Base-by-base conservation (phyloP, 2,113 vertebrate genomes). In the Pelusios castaneus region DNA sequence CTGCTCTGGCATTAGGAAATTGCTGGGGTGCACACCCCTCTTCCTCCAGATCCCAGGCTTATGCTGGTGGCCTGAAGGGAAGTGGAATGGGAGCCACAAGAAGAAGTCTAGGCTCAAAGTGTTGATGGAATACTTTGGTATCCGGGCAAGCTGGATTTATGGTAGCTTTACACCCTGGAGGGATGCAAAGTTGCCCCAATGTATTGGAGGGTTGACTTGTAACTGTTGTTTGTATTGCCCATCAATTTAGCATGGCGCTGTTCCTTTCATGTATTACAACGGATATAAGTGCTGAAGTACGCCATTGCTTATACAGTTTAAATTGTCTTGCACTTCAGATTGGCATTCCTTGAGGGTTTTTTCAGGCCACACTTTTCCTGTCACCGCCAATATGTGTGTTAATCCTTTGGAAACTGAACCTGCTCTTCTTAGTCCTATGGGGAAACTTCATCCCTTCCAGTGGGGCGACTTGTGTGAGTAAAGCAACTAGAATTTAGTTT, bases 41-140 rank as follows among this genome's bases (percentile, higher is more conserved):
- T 38, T 8, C 80, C 83, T 85, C 25, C 77, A 41, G 45, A 8
- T 77, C 0, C 22, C 7, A 80, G 41, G 31, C 4, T 25, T 70
- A 4, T 0, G 1, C 4, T 51, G 4, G 1, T 6, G 3, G 11
- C 73, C 13, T 14, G 77, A 21, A 90, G 55, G 5, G 82, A 3
- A 17, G 4, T 79, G 55, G 12, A 6, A 2, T 54, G 84, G 4
- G 0, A 1, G 17, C 52, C 60, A 12, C 34, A 51, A 2, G 70
- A 52, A 25, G 8, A 70, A 45, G 14, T 41, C 60, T 63, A 0
- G 54, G 29, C 45, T 4, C 21, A 5, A 78, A 17, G 31, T 7
- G 34, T 63, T 11, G 4, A 7, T 3, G 1, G 7, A 76, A 41
- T 27, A 41, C 78, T 88, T 25, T 14, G 31, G 13, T 8, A 13